These are phyloP conservation scores for Scaptomyza flava DNA, from an alignment of 2,888 invertebrate species.

Conservation along the genomic window DNA sequence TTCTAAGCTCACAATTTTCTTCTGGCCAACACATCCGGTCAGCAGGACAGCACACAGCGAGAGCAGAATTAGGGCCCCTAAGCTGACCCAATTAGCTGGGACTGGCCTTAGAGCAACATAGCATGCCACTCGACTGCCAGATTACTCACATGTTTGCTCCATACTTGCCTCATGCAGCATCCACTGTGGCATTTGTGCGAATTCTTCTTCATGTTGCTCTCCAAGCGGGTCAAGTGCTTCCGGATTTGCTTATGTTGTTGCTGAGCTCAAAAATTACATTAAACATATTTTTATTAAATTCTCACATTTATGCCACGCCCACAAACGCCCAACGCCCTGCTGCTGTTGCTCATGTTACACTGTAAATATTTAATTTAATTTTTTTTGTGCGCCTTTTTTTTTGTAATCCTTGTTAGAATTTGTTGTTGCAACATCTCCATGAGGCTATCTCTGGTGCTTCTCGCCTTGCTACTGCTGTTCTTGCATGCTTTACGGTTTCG, in stretches of 20 bases:
- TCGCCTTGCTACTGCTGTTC: conserved; percentile 13
- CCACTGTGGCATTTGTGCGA: conserved; percentile 40
- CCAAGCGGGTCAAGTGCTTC: conserved; percentile 50
- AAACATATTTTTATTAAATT: conserved; percentile 77
- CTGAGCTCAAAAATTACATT: conserved; percentile 61
- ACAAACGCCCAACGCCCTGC: conserved; percentile 3
- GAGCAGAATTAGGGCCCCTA: conserved; percentile 19
- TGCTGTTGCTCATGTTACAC: conserved; percentile 45
- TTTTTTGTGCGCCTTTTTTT: neutral
- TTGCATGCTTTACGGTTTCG: conserved; percentile 45
- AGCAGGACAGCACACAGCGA: conserved; percentile 7
- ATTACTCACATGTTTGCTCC: conserved; percentile 30
- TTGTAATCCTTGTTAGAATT: conserved; percentile 16
- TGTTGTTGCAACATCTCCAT: conserved; percentile 46
- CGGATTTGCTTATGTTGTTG: conserved; percentile 40
- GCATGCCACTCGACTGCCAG: conserved; percentile 43
- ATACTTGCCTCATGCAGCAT: conserved; percentile 23
- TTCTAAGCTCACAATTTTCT: conserved; percentile 48
- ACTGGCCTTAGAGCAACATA: conserved; percentile 31
- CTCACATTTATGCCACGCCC: conserved; percentile 46
- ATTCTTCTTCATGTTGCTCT: conserved; percentile 41
- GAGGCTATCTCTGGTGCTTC: conserved; percentile 16
- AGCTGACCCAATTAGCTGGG: conserved; percentile 70
- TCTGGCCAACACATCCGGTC: conserved; percentile 50
- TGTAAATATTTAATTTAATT: conserved; percentile 66